Conservation (phyloP, 2,888 invertebrate genomes). For the Merodon equestris region DNA sequence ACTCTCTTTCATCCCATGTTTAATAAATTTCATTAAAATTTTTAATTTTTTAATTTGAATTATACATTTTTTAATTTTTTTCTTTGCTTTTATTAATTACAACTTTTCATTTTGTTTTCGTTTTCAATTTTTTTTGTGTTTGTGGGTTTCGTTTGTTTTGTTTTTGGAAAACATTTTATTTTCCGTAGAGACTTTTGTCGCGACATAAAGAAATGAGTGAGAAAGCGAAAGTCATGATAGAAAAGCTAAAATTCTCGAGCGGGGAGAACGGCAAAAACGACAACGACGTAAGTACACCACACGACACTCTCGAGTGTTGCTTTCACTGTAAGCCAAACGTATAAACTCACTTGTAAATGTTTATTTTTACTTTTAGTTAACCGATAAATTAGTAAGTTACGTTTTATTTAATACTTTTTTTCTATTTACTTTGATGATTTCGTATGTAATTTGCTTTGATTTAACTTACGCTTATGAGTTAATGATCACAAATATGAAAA, state of each 20-base stretch:
- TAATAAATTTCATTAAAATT: too few species aligned
- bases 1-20: too few species aligned
- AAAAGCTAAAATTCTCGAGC: conserved; percentile 77
- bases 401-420: too few species aligned
- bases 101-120: conserved; percentile 58
- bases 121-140: conserved; percentile 70
- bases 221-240: conserved; percentile 79
- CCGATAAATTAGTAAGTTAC: conserved; percentile 19
- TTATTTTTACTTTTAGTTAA: conserved; percentile 20
- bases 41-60: too few species aligned
- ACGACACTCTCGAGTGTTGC: conserved; percentile 34
- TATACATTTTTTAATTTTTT: too few species aligned
- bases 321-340: conserved; percentile 22
- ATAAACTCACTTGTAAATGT: neutral
- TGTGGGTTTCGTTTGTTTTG: conserved; percentile 70
- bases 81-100: conserved; percentile 52
- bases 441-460: conserved; percentile 8
- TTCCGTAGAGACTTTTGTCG: conserved; percentile 78
- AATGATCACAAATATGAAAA: too few species aligned
- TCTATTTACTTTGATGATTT: too few species aligned
- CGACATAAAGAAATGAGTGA: conserved; percentile 79
- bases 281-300: conserved; percentile 76
- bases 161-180: conserved; percentile 70
- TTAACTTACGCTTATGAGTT: conserved; percentile 35
- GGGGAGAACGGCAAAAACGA: conserved; percentile 74